Conservation (phyloP, 2,113 vertebrate species). For the Sterna hirundo region DNA sequence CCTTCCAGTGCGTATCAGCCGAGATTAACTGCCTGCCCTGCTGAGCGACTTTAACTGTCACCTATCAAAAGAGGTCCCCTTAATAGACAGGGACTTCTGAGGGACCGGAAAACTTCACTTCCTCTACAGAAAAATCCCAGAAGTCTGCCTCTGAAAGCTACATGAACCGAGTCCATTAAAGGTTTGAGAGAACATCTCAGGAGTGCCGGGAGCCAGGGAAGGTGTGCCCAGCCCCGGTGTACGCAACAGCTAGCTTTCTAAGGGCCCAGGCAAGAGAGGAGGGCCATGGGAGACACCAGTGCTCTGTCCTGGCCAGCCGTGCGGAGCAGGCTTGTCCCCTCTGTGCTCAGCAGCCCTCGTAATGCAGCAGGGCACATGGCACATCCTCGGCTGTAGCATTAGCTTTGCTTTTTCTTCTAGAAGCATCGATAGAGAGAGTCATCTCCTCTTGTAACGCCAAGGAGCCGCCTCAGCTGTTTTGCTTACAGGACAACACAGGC, state of each 20-base stretch:
- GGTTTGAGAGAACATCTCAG: neutral
- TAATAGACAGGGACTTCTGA: neutral
- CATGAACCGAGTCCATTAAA: neutral
- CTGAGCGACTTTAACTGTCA: neutral
- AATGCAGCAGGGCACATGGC: neutral
- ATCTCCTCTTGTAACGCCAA: neutral
- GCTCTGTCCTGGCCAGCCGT: fast-evolving
- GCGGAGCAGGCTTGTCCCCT: neutral
- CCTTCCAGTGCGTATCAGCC: fast-evolving
- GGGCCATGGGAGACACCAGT: neutral
- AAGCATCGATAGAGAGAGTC: fast-evolving
- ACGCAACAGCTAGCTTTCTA: neutral
- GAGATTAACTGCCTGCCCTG: neutral
- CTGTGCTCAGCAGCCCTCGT: neutral
- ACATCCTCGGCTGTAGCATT: neutral
- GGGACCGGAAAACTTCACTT: neutral
- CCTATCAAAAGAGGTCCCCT: neutral
- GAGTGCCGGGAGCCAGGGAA: neutral
- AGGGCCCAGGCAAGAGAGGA: neutral
- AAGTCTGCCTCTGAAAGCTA: neutral
- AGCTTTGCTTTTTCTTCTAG: neutral
- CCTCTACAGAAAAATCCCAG: neutral
- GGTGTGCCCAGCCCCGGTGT: neutral
- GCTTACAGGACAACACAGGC: neutral
- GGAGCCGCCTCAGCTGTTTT: neutral